Conservation (phyloP, 2,797 vertebrate genomes). For the Sebastolobus alascanus region DNA sequence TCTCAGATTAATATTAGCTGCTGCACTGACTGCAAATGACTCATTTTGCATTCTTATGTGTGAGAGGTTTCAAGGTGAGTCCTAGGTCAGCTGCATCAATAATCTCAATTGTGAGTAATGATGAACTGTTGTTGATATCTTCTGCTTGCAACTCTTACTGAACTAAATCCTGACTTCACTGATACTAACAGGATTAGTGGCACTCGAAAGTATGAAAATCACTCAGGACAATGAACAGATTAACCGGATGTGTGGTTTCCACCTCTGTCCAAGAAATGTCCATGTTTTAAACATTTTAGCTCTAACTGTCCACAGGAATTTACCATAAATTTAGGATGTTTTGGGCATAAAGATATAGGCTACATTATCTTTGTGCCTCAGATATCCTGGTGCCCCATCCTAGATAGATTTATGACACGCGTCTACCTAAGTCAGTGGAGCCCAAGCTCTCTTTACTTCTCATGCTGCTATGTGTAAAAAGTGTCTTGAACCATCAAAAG, state of each 20-base stretch:
- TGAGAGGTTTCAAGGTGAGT: slow-evolving; percentile 41
- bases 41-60: slow-evolving; percentile 29
- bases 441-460: not conserved
- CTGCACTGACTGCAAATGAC: slow-evolving; percentile 38
- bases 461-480: slow-evolving; percentile 1
- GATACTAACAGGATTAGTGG: slow-evolving; percentile 1
- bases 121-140: slow-evolving; percentile 22
- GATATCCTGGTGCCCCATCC: not conserved
- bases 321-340: not conserved
- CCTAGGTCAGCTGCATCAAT: slow-evolving; percentile 41
- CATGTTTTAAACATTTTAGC: not conserved
- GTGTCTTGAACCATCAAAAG: not conserved
- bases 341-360: not conserved
- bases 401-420: not conserved
- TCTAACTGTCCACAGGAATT: not conserved
- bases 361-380: not conserved
- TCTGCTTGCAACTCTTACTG: not conserved
- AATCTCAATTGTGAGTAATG: slow-evolving; percentile 20
- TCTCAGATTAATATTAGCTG: slow-evolving; percentile 45
- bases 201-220: not conserved
- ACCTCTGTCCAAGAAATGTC: not conserved
- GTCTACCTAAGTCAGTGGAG: not conserved
- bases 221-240: not conserved
- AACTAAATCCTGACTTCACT: slow-evolving; percentile 3
- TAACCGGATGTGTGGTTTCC: not conserved